Percentiles rank a stretch among this genome's conserved stretches.
phyloP scores from a whole-genome alignment of 1,140 invertebrate genomes.

The Cyclina sinensis region DNA sequence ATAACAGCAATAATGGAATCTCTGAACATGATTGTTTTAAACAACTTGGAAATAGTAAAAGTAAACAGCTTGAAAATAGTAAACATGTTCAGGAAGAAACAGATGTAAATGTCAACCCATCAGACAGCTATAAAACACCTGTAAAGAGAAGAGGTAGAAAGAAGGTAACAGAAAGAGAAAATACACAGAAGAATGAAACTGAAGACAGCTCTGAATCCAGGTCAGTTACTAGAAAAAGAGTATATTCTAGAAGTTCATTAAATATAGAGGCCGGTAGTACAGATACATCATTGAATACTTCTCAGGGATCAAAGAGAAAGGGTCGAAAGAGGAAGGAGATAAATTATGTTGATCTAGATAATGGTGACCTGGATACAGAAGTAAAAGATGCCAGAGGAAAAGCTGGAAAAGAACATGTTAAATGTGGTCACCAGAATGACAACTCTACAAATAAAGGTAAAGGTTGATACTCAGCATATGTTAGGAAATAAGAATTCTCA shows the following conservation, averaged over 20 bases:
- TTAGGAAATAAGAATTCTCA: no score
- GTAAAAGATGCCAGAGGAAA: neutral
- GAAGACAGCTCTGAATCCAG: neutral
- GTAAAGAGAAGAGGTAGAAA: slow-evolving; percentile 12
- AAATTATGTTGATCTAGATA: slow-evolving; percentile 21
- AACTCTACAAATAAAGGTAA: neutral
- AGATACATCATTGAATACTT: neutral
- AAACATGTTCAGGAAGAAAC: no score
- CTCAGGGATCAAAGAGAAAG: neutral
- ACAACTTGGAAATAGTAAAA: no score
- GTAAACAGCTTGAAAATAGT: no score
- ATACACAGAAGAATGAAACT: neutral
- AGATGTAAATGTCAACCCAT: neutral
- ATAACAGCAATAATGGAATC: no score
- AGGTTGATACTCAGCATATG: no score
- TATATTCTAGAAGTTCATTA: neutral
- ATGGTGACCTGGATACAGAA: neutral
- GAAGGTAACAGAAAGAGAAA: neutral
- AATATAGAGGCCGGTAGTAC: no score
- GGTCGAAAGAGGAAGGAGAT: slow-evolving; percentile 19
- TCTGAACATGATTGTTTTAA: no score
- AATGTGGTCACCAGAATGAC: neutral
- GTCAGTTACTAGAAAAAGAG: neutral
- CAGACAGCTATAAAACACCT: neutral
- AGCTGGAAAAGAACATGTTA: neutral